Evolutionary conservation across 2,888 invertebrate genomes (phyloP), one percentile per base, ranked within the genome.

Genomic region (Limnephilus marmoratus): DNA sequence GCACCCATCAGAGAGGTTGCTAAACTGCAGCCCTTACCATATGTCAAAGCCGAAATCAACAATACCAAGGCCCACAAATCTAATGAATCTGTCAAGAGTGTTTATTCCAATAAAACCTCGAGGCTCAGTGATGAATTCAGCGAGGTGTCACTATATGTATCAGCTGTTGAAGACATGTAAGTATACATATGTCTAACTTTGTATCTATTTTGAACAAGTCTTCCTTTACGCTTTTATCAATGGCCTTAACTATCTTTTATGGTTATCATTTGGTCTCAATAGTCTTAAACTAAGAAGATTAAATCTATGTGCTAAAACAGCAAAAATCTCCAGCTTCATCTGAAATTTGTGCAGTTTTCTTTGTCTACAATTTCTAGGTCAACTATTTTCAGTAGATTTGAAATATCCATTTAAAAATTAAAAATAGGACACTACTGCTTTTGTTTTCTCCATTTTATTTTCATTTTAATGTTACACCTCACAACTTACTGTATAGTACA

Each of bases 111-210:
- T 92, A 93, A 92, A 80, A 95, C 96, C 80, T 96, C 96, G 0
- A 95, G 96, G 92, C 95, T 96, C 91, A 97, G 97, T 94, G 97
- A 97, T 95, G 97, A 97, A 90, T 97, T 98, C 93, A 97, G 97
- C 94, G 97, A 97, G 94, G 97, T 98, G 83, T 98, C 98, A 37
- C 95, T 98, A 80, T 98, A 98, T 94, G 96, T 97, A 94, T 97
- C 98, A 93, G 98, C 98, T 7, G 95, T 98, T 94, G 98, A 98
- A 94, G 98, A 97, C 93, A 96, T 97, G 97, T 97, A 95, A 97
- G 97, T 93, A 93, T 88, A n/a, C 34, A 82, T 12, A 15, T 18
- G 49, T 34, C 34, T 31, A 3, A 31, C 18, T 34, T 82, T 82
- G 2, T 9, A 31, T 31, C 29, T 68, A 18, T 81, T 3, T n/a